Percentiles rank a stretch among this genome's conserved stretches.
Evolutionary conservation across 2,113 vertebrate species (phyloP).

Genomic region (Clupea harengus): DNA sequence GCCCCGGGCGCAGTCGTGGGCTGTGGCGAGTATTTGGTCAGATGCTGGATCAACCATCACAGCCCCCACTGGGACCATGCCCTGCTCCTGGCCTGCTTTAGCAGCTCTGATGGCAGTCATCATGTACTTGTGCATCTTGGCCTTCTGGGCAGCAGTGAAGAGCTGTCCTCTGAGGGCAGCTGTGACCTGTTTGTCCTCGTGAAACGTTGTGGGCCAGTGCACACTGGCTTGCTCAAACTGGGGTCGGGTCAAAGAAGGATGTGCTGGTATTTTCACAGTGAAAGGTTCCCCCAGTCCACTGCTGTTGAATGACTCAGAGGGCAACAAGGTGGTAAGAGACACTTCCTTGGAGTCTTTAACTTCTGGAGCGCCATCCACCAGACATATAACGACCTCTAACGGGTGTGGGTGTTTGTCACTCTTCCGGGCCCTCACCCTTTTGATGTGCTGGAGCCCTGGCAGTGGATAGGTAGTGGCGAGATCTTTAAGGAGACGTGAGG

Average conservation of each 20-base stretch:
- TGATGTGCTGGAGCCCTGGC: constrained; percentile 72
- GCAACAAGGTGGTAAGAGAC: constrained; percentile 62
- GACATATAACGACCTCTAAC: constrained; percentile 79
- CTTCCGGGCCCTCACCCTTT: constrained; percentile 74
- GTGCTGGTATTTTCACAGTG: constrained; percentile 71
- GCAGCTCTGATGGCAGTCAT: constrained; percentile 70
- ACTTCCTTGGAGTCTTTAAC: neutral
- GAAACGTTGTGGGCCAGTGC: constrained; percentile 84
- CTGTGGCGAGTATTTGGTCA: constrained; percentile 68
- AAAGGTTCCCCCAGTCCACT: constrained; percentile 76
- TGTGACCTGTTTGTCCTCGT: constrained; percentile 77
- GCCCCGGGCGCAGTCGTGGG: constrained; percentile 71
- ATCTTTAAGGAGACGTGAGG: constrained; percentile 74
- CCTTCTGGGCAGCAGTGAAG: constrained; percentile 67
- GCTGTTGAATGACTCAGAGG: constrained; percentile 39
- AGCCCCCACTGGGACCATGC: constrained; percentile 74
- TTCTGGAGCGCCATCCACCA: constrained; percentile 52
- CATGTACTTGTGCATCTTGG: constrained; percentile 76
- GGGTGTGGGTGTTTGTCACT: constrained; percentile 52
- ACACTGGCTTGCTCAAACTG: constrained; percentile 78
- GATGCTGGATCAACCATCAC: constrained; percentile 71
- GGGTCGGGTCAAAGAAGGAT: constrained; percentile 73
- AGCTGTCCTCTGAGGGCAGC: constrained; percentile 69
- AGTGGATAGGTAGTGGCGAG: constrained; percentile 69
- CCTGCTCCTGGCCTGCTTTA: constrained; percentile 43